Percentiles rank a stretch among this genome's conserved stretches.
These are phyloP conservation scores for Dromius quadrimaculatus DNA, from an alignment of 2,888 invertebrate species.

Conservation along the genomic window DNA sequence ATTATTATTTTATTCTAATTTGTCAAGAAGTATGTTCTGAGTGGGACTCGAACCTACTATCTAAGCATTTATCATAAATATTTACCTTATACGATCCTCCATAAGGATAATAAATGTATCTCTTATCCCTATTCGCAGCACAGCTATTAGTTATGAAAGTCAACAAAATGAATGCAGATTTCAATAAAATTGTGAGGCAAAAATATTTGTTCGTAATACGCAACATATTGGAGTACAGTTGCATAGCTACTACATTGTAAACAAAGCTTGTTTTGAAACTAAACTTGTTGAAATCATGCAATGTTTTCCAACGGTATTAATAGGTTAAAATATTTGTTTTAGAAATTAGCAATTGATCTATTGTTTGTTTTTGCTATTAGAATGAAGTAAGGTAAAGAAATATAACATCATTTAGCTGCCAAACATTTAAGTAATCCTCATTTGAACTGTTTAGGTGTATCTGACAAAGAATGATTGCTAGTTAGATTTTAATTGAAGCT, in stretches of 20 bases:
- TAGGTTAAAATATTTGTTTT: constrained; percentile 13
- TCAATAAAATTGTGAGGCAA: not conserved
- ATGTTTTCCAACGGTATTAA: not conserved
- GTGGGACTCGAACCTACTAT: not conserved
- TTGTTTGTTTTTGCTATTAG: not conserved
- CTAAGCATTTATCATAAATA: not conserved
- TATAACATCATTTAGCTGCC: not conserved
- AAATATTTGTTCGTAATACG: not conserved
- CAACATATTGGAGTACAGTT: not conserved
- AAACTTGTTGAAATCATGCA: not conserved
- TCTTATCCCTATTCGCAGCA: constrained; percentile 18
- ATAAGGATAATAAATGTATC: constrained; percentile 55
- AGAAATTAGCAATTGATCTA: not conserved
- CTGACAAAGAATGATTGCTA: too few relatives aligned
- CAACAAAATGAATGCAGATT: too few relatives aligned
- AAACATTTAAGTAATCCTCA: too few relatives aligned
- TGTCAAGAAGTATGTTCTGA: not conserved
- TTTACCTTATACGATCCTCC: constrained; percentile 61
- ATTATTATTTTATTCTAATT: not conserved
- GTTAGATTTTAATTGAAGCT: too few relatives aligned
- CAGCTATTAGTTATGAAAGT: too few relatives aligned
- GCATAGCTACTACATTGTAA: constrained; percentile 4
- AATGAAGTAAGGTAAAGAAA: not conserved
- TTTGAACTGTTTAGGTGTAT: too few relatives aligned
- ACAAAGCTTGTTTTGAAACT: not conserved